Evolutionary conservation across 1,140 invertebrate genomes (phyloP), one percentile per base, ranked within the genome.

Genomic region (Drosophila erecta): DNA sequence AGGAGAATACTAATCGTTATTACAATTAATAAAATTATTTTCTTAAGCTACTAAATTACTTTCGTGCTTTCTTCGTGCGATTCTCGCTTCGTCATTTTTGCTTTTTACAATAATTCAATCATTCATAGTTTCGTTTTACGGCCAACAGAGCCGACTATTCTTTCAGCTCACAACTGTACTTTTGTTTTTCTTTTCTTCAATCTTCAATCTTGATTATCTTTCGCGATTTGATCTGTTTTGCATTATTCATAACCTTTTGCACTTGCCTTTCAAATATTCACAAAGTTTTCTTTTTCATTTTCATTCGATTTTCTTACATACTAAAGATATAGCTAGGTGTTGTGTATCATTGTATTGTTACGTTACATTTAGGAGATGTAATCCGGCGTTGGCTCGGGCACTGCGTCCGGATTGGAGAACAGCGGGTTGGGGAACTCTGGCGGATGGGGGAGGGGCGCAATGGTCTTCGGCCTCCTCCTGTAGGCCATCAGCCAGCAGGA

Each of bases 401-500:
- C 92, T 75, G 91, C 87, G 84, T 96, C 95, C 81, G 94, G 96
- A 81, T 97, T 97, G 84, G 97, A 97, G 93, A 98, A 98, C 76
- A 98, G 93, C 54, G 97, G 97, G 92, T 98, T 98, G 54, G 97
- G 97, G 93, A 98, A 98, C 93, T 98, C 97, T 72, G 97, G 96
- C 54, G 97, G 97, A 94, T 98, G 97, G 73, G 97, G 97, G 87
- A 98, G 94, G 65, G 97, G 97, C 50, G 97, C 97, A 60, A 96
- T 94, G 50, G 95, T 95, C 84, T 97, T 97, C 50, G 97, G 96
- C 81, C 96, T 95, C 71, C 97, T 95, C 80, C 97, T 93, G 93
- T 98, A 98, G 64, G 97, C 97, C 95, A 98, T 97, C 47, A 98
- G 94, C 97, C 97, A 98, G 92, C 97, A 98, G 40, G 97, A 98